Percentiles rank a stretch among this genome's conserved stretches.
These are phyloP conservation scores for Manis crassicaudata DNA, from an alignment of 2,797 vertebrate species.

Conservation along the genomic window DNA sequence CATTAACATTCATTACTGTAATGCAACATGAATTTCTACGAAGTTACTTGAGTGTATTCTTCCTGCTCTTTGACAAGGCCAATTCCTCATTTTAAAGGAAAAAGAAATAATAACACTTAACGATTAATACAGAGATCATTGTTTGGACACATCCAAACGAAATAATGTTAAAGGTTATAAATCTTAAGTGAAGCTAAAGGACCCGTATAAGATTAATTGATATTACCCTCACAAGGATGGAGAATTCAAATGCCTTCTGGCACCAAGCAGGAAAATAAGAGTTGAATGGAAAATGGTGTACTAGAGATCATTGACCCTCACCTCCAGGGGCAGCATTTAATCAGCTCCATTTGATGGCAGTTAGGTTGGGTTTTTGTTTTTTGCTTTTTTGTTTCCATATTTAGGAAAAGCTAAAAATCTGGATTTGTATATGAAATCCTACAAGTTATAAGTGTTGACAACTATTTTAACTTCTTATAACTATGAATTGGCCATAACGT, in stretches of 20 bases:
- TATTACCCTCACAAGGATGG: background rate
- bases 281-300: background rate
- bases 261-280: background rate
- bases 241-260: slow-evolving; percentile 2
- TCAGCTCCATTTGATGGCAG: background rate
- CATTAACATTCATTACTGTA: slow-evolving; percentile 49
- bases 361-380: background rate
- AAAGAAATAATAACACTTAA: slow-evolving; percentile 33
- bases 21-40: background rate
- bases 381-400: background rate
- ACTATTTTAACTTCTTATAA: slow-evolving; percentile 25
- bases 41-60: background rate
- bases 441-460: slow-evolving; percentile 13
- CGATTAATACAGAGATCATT: slow-evolving; percentile 42
- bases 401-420: slow-evolving; percentile 28
- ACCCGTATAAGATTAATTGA: background rate
- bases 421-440: background rate
- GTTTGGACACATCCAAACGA: slow-evolving; percentile 23
- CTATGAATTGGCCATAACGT: background rate
- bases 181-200: slow-evolving; percentile 49
- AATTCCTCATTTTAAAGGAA: slow-evolving; percentile 20
- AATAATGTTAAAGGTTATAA: slow-evolving; percentile 51
- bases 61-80: slow-evolving; percentile 39
- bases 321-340: background rate
- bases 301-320: background rate